Evolutionary conservation across 2,113 vertebrate species (phyloP).

Genomic region (Bagarius yarrelli): DNA sequence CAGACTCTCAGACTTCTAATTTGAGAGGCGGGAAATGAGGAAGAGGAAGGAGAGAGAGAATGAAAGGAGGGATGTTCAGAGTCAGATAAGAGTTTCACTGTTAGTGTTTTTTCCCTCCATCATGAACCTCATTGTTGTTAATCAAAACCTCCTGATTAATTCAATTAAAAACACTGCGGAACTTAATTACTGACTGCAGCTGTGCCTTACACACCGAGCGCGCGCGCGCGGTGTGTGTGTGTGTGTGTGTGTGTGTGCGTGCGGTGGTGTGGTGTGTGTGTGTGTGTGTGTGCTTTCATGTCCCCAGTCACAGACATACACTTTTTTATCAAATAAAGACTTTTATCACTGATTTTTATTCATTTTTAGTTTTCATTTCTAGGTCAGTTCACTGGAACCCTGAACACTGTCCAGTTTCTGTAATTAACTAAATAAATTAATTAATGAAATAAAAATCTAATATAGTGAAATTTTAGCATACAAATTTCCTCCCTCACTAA

Average conservation of each 20-base stretch:
- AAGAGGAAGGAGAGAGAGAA: slow-evolving; percentile 8
- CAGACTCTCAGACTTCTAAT: slow-evolving; percentile 44
- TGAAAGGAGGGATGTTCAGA: slow-evolving; percentile 17
- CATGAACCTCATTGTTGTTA: slow-evolving; percentile 61
- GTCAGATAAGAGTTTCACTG: slow-evolving; percentile 61
- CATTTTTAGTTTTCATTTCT: too few relatives aligned
- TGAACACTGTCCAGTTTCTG: not conserved
- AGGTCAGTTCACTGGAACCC: not conserved
- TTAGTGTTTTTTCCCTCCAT: slow-evolving; percentile 57
- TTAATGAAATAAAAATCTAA: too few relatives aligned
- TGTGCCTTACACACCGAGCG: slow-evolving; percentile 11
- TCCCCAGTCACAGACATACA: not conserved
- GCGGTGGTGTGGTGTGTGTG: slow-evolving; percentile 13
- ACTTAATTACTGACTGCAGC: slow-evolving; percentile 55
- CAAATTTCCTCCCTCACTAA: too few relatives aligned
- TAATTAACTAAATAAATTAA: too few relatives aligned
- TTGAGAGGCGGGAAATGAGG: slow-evolving; percentile 50
- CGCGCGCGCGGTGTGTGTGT: slow-evolving; percentile 15
- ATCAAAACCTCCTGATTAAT: slow-evolving; percentile 64
- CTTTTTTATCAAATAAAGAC: not conserved
- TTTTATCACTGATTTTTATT: too few relatives aligned
- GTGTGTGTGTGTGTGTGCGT: slow-evolving; percentile 29
- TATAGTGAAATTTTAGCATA: too few relatives aligned
- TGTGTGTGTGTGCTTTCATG: not conserved
- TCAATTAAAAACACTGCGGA: slow-evolving; percentile 55